Evolutionary conservation across 2,888 invertebrate species (phyloP), one percentile per base, ranked within the genome.

Genomic region (Drosophila macrospina): DNA sequence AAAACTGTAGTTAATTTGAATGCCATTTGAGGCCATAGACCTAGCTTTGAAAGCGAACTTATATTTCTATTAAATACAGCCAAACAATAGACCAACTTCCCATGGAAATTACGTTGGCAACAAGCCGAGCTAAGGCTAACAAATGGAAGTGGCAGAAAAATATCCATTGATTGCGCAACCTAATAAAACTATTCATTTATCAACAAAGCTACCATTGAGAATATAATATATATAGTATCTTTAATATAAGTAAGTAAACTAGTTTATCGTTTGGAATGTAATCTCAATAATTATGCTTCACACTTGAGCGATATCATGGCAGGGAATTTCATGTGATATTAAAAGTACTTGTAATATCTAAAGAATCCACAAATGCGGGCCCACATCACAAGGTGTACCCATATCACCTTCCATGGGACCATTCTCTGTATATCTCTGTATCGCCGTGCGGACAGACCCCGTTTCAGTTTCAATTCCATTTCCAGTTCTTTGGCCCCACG

Each of bases 1-100:
- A 39, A 65, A 52, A 59, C 24, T 48, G 42, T 64, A 51, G 60
- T 71, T 61, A 52, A 75, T 75, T 74, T 75, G 66, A 74, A 74
- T 74, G 52, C 20, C 74, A 69, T 73, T 63, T 74, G 57, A 56
- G 39, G 57, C 8, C 57, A 41, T 37, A 50, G 48, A 50, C 47
- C 2, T 8, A 26, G 37, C 42, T 54, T 20, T 30, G 26, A 26
- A 32, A 41, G 32, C 26, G 45, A 51, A 15, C 26, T 6, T 20
- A 20, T 20, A 36, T 45, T 55, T 45, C 44, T 4, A 63, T 63
- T 68, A 45, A 62, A 69, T 69, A 48, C 16, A 54, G n/a, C 11
- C 8, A 24, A 55, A 52, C 69, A 65, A 69, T 61, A 34, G 28
- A 24, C 8, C 20, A 51, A 56, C 39, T 51, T 51, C 50, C 45